phyloP scores from a whole-genome alignment of 1,140 invertebrate species.

The Aplysia californica region DNA sequence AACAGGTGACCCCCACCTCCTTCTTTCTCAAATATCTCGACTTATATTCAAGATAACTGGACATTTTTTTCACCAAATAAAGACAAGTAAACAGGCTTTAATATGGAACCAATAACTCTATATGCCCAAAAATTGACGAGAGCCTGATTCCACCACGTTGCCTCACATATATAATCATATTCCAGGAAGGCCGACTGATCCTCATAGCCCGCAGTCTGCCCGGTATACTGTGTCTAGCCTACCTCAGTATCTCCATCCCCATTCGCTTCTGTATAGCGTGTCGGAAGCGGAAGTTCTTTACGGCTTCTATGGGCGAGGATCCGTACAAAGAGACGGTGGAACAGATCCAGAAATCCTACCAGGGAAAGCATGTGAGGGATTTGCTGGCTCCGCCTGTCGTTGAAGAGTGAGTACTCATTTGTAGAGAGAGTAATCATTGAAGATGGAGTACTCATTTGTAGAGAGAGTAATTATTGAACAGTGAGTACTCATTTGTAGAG shows the following conservation, averaged over 20 bases:
- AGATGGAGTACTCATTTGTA: background rate
- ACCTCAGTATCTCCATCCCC: conserved; percentile 41
- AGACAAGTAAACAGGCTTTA: too few species aligned
- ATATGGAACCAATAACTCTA: too few species aligned
- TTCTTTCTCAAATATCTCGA: too few species aligned
- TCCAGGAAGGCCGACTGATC: conserved; percentile 26
- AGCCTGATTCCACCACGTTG: too few species aligned
- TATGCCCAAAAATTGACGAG: too few species aligned
- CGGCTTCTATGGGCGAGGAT: conserved; percentile 8
- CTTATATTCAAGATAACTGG: too few species aligned
- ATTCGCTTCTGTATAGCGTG: conserved; percentile 27
- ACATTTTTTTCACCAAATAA: too few species aligned
- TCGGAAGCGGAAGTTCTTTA: background rate
- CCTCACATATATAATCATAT: too few species aligned
- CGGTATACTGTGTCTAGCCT: conserved; percentile 35
- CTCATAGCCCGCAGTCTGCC: conserved; percentile 34
- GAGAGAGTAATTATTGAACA: background rate
- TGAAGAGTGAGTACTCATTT: conserved; percentile 16
- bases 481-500: background rate
- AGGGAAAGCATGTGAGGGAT: conserved; percentile 38
- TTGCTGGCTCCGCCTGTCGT: conserved; percentile 32
- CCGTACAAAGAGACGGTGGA: conserved; percentile 29
- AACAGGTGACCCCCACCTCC: too few species aligned
- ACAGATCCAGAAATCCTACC: conserved; percentile 37
- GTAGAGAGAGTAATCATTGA: background rate